phyloP scores from a whole-genome alignment of 2,113 vertebrate species.

The Hemicordylus capensis region DNA sequence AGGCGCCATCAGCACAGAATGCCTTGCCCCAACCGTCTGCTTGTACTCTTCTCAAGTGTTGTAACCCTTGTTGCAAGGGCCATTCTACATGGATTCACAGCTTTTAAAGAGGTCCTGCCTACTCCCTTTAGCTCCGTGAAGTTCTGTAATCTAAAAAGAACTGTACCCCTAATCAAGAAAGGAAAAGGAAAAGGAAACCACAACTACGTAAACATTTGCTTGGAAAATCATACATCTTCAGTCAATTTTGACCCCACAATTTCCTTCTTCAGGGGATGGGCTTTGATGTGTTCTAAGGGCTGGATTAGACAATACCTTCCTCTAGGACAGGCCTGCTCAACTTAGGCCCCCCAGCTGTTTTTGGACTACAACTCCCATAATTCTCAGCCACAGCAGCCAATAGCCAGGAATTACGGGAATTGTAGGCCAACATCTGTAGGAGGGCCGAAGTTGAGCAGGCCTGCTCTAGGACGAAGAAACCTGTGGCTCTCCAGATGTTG shows the following conservation, averaged over 20 bases:
- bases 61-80: not conserved
- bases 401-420: no score
- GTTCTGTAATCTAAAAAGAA: not conserved
- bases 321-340: no score
- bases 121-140: not conserved
- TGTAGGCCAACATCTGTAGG: no score
- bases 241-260: not conserved
- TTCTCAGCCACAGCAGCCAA: no score
- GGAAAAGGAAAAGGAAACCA: not conserved
- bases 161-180: not conserved
- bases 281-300: not conserved
- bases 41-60: not conserved
- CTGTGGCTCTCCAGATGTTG: no score
- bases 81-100: not conserved
- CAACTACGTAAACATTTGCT: not conserved
- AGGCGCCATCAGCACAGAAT: slow-evolving; percentile 54
- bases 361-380: no score
- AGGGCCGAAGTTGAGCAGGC: no score
- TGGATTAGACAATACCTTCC: not conserved
- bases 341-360: no score
- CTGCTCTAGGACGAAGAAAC: no score
- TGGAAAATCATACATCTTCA: not conserved
- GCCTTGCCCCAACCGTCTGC: slow-evolving; percentile 41
- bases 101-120: no score
- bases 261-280: not conserved